Evolutionary conservation across 2,888 invertebrate species (phyloP).

Genomic region (Trisateles emortualis): DNA sequence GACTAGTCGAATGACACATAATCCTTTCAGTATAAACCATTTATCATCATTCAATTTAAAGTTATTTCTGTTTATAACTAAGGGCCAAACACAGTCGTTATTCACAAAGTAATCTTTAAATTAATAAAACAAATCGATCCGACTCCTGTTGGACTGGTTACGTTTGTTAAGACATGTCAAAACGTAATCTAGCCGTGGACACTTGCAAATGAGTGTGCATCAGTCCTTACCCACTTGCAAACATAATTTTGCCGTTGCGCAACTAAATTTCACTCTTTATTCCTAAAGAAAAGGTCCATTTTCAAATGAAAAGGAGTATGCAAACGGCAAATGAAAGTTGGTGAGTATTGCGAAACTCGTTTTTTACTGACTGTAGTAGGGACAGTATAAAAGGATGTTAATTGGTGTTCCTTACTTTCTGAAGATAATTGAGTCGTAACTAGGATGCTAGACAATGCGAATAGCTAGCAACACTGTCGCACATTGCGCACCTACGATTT

Average conservation of each 20-base stretch:
- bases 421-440: slow-evolving; percentile 77
- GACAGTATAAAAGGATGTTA: slow-evolving; percentile 75
- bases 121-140: slow-evolving; percentile 63
- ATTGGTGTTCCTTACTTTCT: slow-evolving; percentile 75
- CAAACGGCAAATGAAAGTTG: slow-evolving; percentile 32
- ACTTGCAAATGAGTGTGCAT: slow-evolving; percentile 76
- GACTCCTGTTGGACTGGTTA: slow-evolving; percentile 62
- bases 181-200: slow-evolving; percentile 72
- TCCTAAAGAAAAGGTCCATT: slow-evolving; percentile 25
- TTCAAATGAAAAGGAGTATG: slow-evolving; percentile 20
- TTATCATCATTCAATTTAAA: slow-evolving; percentile 42
- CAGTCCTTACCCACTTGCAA: slow-evolving; percentile 51
- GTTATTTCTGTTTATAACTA: slow-evolving; percentile 36
- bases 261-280: slow-evolving; percentile 28
- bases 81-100: slow-evolving; percentile 35
- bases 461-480: slow-evolving; percentile 61
- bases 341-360: slow-evolving; percentile 46
- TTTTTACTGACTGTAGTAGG: slow-evolving; percentile 56
- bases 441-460: slow-evolving; percentile 70
- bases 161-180: slow-evolving; percentile 72
- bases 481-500: slow-evolving; percentile 60
- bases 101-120: slow-evolving; percentile 58
- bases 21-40: slow-evolving; percentile 34
- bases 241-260: slow-evolving; percentile 32
- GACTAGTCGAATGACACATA: slow-evolving; percentile 24